Evolutionary conservation across 2,888 invertebrate genomes (phyloP), one percentile per base, ranked within the genome.

Genomic region (Glyphotaelius pellucidus): DNA sequence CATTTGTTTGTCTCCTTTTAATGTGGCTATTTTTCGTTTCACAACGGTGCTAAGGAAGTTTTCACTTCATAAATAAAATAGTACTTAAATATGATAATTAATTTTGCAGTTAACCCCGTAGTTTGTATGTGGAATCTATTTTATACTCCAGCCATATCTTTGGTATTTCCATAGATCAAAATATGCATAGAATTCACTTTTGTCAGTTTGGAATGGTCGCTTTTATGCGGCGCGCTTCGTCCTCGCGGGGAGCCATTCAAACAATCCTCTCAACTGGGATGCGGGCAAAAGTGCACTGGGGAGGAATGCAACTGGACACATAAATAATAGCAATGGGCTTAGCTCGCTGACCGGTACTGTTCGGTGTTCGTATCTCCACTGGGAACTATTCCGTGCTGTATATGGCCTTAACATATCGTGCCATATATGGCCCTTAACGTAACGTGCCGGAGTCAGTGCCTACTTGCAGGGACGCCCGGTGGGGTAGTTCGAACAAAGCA

Each of bases 241-340:
- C 3, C 85, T 25, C n/a, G 9, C n/a, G 25, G 38, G 86, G 30
- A 86, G 67, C 87, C 67, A 67, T 88, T 88, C 52, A 67, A 67
- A 67, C 67, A 67, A 52, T 88, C 88, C 88, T 88, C 67, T 88
- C 67, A 32, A 67, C 67, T 80, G 30, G 31, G 32, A 89, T 90
- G 84, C 67, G 90, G 84, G 90, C 84, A 90, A 90, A 90, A 90
- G 90, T 90, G 90, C 90, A 90, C 79, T 80, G 90, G 67, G 15
- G 90, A 79, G 90, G 90, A 90, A 90, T 90, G 90, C 90, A 90
- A 90, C 84, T 81, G 79, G 90, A 47, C 90, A 90, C 90, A 90
- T 90, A 90, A 90, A 90, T 90, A 90, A 90, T 90, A 31, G 90
- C 81, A 84, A 90, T 90, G 90, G 84, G 90, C 83, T 90, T 31